Base-by-base conservation (phyloP, 2,888 invertebrate genomes). In the Tridacna gigas region DNA sequence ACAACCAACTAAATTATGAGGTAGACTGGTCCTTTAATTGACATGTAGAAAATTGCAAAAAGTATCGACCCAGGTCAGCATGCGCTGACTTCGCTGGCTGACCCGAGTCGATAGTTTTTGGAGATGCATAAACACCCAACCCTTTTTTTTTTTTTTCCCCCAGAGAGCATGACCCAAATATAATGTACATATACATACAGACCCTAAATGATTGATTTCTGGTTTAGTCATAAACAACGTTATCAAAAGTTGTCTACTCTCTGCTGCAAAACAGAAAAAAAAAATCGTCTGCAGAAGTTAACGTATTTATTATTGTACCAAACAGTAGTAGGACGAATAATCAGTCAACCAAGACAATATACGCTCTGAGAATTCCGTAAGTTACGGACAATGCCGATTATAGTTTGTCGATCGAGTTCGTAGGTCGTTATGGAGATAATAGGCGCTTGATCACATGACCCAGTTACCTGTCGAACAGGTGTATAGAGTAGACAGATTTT, bases 381-480 rank as follows among this genome's bases (percentile, higher is more conserved):
- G n/a, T 51, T n/a, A 48, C 71, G 71, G n/a, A 71, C 71, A 71
- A 71, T 71, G 22, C 71, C 71, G 71, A 71, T 71, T 71, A 51
- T 7, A 22, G 71, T 71, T 51, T 71, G 47, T 71, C 71, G 71
- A 51, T 51, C 47, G 22, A 25, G 25, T 71, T 26, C 71, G 71
- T 71, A 60, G 84, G 90, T 90, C 87, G 90, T 90, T 90, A 90
- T 89, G 90, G 90, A 86, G 90, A 90, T 88, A 74, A 69, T 74
- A 79, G 74, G 76, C 82, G 89, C 88, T 89, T 91, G 89, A 84
- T 90, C 90, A 91, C 89, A 88, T 91, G 91, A 83, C 84, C 83
- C 73, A 73, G 80, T 84, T 87, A 87, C 87, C 87, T 85, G 79
- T 77, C 37, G n/a, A 45, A 78, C 79, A 84, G 82, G 83, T 81